Base-by-base conservation (phyloP, 2,797 vertebrate species). In the Tokudaia muenninki region DNA sequence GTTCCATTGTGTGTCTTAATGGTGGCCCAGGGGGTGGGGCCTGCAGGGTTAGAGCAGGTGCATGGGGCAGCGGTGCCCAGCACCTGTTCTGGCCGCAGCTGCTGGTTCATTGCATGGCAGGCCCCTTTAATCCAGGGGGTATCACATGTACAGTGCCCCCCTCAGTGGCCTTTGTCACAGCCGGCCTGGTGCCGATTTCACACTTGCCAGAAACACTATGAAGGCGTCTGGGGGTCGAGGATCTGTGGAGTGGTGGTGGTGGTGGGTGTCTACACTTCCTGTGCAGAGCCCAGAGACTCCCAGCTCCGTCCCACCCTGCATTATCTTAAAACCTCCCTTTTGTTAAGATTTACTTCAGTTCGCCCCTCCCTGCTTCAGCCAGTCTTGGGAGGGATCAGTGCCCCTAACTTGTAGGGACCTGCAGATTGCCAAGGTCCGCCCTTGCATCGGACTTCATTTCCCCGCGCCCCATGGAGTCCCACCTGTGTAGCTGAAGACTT, bases 171-270 rank as follows among this genome's bases (percentile, higher is more conserved):
- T 99, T 98, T 99, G 98, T 99, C 98, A 97, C 97, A 59, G 98
- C 98, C 98, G 95, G 94, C 98, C 98, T 98, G 98, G 98, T 98
- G 98, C 98, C 97, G 98, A 98, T 99, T 99, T 99, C 98, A 98
- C 98, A 98, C 98, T 98, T 97, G 98, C 98, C 98, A 97, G 98
- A 97, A 92, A 84, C 90, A 65, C 97, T 98, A 63, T 81, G 93
- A 95, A 97, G 98, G 97, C 75, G 95, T 97, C 98, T 97, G 96
- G 94, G 97, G 98, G 98, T 97, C 95, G 90, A 94, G 59, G 81
- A 65, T 26, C 75, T 75, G 70, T 1, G 50, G 57, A 63, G 88
- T 17, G 11, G 61, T 63, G 63, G 50, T 52, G 50, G 50, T 52
- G 50, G 50, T 12, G 63, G 31, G 57, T 44, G 34, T 26, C 41